Percentiles rank a stretch among this genome's conserved stretches.
Conservation (phyloP, 2,113 vertebrate species). For the Meles meles region DNA sequence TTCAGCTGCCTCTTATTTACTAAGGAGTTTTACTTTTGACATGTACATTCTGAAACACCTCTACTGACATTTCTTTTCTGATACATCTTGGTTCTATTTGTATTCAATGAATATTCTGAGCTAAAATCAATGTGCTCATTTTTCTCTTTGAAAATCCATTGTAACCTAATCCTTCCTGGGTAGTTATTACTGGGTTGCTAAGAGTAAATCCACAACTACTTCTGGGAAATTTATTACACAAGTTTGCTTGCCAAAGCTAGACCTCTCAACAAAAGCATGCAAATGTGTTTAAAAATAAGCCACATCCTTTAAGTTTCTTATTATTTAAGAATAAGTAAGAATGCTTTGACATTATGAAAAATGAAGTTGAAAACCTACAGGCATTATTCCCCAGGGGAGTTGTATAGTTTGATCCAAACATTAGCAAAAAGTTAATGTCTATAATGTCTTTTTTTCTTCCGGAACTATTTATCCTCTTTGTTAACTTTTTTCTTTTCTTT, state of each 20-base stretch:
- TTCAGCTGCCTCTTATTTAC: not conserved
- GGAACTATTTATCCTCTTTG: not conserved
- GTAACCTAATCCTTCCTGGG: not conserved
- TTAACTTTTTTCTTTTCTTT: not conserved
- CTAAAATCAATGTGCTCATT: not conserved
- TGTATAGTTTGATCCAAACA: constrained; percentile 29
- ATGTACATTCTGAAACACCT: not conserved
- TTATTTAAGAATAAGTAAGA: constrained; percentile 31
- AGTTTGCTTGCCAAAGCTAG: not conserved
- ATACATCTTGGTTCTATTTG: constrained; percentile 6
- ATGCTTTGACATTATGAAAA: constrained; percentile 34
- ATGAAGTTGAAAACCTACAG: not conserved
- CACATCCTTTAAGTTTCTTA: constrained; percentile 43
- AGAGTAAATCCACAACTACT: not conserved
- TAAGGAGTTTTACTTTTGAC: not conserved
- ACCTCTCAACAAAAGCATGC: constrained; percentile 27
- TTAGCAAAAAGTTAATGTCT: not conserved
- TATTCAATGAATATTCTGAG: not conserved
- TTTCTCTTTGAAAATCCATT: constrained; percentile 20
- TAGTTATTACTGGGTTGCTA: constrained; percentile 24
- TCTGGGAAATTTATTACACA: constrained; percentile 14
- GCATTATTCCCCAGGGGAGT: not conserved
- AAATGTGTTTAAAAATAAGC: constrained; percentile 44
- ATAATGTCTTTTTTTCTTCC: not conserved
- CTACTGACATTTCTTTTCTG: not conserved